These are phyloP conservation scores for Anastrepha ludens DNA, from an alignment of 1,140 invertebrate species.

Conservation along the genomic window DNA sequence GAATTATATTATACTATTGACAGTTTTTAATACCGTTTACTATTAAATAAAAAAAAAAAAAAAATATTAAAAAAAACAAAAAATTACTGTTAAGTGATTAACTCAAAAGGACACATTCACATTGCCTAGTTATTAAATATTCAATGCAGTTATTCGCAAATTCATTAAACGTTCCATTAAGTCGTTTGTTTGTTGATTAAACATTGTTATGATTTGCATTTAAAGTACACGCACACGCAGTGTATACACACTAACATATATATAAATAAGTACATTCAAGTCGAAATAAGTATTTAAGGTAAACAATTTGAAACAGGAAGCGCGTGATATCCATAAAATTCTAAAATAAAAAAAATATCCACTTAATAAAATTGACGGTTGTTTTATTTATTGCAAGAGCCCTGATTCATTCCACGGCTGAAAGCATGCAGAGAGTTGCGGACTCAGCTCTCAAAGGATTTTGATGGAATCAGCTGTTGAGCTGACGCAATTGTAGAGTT, in stretches of 20 bases:
- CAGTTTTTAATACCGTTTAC: slow-evolving; percentile 30
- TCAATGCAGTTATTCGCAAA: background rate
- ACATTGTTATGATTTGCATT: too few species aligned
- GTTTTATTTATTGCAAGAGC: too few species aligned
- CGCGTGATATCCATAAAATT: slow-evolving; percentile 36
- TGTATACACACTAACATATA: too few species aligned
- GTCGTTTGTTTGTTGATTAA: background rate
- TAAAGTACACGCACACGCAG: too few species aligned
- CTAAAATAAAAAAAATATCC: slow-evolving; percentile 25
- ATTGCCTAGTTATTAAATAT: background rate
- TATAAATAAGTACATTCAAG: background rate
- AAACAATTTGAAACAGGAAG: background rate
- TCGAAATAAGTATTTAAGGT: background rate
- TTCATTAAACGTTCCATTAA: background rate
- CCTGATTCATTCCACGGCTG: too few species aligned
- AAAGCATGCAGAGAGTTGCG: too few species aligned
- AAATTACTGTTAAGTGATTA: background rate
- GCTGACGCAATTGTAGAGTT: too few species aligned
- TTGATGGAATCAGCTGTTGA: too few species aligned
- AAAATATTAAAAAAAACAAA: background rate
- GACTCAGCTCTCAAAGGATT: too few species aligned
- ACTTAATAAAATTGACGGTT: background rate
- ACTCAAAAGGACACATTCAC: background rate
- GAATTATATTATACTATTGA: slow-evolving; percentile 3
- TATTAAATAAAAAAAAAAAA: background rate